Conservation (phyloP, 2,888 invertebrate genomes). For the Celastrina argiolus region DNA sequence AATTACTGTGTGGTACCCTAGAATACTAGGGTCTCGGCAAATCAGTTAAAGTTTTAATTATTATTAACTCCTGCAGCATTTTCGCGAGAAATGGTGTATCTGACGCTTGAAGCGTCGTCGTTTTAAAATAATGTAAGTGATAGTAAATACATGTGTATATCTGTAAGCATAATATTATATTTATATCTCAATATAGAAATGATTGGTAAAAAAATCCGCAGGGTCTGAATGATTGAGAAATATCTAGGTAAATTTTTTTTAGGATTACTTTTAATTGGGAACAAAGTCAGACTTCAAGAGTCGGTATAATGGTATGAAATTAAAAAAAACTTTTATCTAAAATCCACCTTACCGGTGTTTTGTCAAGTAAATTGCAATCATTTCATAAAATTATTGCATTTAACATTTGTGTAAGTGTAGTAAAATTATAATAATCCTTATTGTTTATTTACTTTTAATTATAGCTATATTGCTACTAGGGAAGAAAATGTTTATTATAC, state of each 20-base stretch:
- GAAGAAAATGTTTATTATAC: not conserved
- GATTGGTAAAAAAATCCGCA: no score
- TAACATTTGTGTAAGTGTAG: slow-evolving; percentile 12
- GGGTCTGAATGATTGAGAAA: no score
- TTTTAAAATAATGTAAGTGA: not conserved
- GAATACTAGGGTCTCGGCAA: no score
- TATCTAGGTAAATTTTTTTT: no score
- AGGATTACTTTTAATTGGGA: no score
- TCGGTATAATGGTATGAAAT: not conserved
- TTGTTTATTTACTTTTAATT: not conserved
- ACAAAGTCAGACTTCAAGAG: not conserved
- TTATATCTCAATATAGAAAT: no score
- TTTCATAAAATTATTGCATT: slow-evolving; percentile 15
- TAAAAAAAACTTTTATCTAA: no score
- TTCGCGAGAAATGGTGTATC: not conserved
- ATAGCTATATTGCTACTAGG: not conserved
- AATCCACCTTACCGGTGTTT: not conserved
- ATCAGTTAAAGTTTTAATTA: not conserved
- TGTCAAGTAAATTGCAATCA: slow-evolving; percentile 1
- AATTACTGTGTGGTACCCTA: no score
- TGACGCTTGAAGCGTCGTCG: no score
- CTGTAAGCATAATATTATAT: not conserved
- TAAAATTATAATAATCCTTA: not conserved
- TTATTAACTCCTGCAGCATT: not conserved
- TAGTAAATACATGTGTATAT: not conserved